phyloP scores from a whole-genome alignment of 2,888 invertebrate genomes.

The Lysandra coridon region DNA sequence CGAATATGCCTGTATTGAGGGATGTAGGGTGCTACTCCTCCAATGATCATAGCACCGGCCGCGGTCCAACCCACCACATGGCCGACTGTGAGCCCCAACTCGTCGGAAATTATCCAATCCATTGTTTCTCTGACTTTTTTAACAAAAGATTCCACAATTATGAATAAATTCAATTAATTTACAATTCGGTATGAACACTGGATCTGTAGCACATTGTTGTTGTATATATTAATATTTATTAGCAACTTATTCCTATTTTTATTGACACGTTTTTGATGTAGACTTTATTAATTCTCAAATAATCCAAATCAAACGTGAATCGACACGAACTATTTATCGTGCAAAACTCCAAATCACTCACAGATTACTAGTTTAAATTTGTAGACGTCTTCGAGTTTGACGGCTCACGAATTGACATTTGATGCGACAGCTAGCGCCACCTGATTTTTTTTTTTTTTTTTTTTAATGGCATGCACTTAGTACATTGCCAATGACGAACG shows the following conservation, averaged over 20 bases:
- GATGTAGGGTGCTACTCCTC: conserved; percentile 97
- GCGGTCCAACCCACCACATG: conserved; percentile 89
- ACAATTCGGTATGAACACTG: neutral
- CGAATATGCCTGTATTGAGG: conserved; percentile 97
- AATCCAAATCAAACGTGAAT: neutral
- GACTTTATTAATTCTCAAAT: neutral
- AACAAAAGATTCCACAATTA: conserved; percentile 23
- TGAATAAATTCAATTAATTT: conserved; percentile 12
- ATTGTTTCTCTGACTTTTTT: conserved; percentile 57
- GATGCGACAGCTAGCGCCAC: too few relatives aligned
- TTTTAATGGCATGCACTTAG: too few relatives aligned
- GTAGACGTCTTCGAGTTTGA: too few relatives aligned
- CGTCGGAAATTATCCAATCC: conserved; percentile 90
- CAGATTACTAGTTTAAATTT: too few relatives aligned
- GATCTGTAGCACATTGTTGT: conserved; percentile 27
- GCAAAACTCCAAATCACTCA: neutral
- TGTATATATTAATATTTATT: neutral
- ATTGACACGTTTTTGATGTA: neutral
- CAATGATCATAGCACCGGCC: conserved; percentile 95
- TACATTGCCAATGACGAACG: too few relatives aligned
- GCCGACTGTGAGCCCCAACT: conserved; percentile 86
- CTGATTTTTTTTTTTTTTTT: too few relatives aligned
- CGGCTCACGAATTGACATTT: too few relatives aligned
- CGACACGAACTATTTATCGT: neutral
- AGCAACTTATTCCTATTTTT: neutral